Evolutionary conservation across 1,140 invertebrate genomes (phyloP).

Genomic region (Drosophila orosa): DNA sequence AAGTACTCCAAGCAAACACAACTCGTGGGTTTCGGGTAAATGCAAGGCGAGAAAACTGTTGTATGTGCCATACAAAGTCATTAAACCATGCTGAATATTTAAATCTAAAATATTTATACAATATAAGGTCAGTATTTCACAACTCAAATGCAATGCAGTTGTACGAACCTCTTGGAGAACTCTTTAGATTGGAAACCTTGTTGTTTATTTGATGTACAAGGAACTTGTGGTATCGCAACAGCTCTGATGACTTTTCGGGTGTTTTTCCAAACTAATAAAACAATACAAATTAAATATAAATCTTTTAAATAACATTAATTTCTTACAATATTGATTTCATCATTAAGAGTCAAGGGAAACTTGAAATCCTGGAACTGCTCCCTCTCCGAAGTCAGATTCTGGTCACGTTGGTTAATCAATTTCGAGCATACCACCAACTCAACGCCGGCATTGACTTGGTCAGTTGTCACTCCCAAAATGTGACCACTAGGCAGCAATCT

Average conservation of each 20-base stretch:
- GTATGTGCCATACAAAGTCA: constrained; percentile 51
- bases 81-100: constrained; percentile 16
- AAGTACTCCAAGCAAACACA: constrained; percentile 30
- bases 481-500: constrained; percentile 19
- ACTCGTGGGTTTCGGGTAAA: constrained; percentile 30
- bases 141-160: neutral
- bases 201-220: constrained; percentile 6
- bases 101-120: constrained; percentile 6
- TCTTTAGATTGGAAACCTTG: neutral
- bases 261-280: constrained; percentile 2
- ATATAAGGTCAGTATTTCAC: neutral
- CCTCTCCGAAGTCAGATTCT: neutral
- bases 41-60: constrained; percentile 43
- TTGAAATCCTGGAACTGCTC: constrained; percentile 2
- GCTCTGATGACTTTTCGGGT: neutral
- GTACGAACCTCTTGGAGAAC: constrained; percentile 2
- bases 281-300: neutral
- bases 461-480: constrained; percentile 19
- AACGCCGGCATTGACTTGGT: constrained; percentile 15
- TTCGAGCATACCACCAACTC: constrained; percentile 31
- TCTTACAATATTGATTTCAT: constrained; percentile 5
- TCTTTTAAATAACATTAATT: neutral
- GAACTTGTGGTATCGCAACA: constrained; percentile 9
- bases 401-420: neutral
- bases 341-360: neutral